Conservation (phyloP, 53 echinoderm and acorn worm genomes). For the Actinopyga echinites region DNA sequence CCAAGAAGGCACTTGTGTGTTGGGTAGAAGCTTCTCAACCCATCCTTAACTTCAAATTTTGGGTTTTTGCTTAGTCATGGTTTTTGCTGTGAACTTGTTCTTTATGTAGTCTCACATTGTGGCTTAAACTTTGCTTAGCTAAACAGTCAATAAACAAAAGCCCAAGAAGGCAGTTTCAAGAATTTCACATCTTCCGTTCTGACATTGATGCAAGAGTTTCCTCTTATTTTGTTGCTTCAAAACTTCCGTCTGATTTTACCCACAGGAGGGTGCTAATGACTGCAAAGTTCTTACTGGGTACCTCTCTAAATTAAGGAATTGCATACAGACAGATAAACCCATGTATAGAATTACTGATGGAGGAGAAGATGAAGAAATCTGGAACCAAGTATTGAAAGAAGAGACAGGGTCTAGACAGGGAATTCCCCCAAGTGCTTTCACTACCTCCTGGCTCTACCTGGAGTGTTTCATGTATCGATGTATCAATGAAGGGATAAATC, state of each 20-base stretch:
- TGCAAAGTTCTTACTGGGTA: conserved; percentile 70
- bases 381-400: conserved; percentile 65
- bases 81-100: no score
- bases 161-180: no score
- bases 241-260: not conserved
- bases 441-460: conserved; percentile 77
- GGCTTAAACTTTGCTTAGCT: no score
- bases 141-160: no score
- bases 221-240: no score
- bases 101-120: no score
- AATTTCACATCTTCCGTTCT: no score
- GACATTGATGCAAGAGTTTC: no score
- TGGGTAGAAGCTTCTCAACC: no score
- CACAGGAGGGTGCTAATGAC: conserved; percentile 76
- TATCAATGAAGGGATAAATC: conserved; percentile 68
- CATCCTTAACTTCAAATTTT: no score
- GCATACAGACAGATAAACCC: conserved; percentile 87
- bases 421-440: conserved; percentile 71
- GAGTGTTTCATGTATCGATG: conserved; percentile 92
- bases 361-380: conserved; percentile 57
- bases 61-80: no score
- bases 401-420: conserved; percentile 59
- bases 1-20: no score
- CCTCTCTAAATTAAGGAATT: conserved; percentile 78
- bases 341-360: conserved; percentile 57